Base-by-base conservation (phyloP, 1,140 invertebrate species). In the Drosophila asahinai region DNA sequence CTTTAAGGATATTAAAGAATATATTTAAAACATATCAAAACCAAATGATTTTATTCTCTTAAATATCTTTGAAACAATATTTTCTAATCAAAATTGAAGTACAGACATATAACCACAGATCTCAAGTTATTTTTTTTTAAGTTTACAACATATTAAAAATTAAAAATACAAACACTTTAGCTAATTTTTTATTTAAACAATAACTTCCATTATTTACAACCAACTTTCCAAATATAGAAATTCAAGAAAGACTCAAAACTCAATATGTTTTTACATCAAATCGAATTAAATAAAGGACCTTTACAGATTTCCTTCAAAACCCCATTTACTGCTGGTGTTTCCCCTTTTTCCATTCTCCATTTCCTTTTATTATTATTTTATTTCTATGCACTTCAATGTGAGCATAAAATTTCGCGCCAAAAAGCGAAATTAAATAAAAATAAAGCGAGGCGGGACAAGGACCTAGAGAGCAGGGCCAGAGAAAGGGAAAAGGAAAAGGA, bases 401-500 rank as follows among this genome's bases (percentile, higher is more conserved):
- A 71, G 59, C 79, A 65, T 59, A 30, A 76, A 67, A 57, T 79
- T 86, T 86, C 58, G 83, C 83, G 83, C 83, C 83, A 86, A 86
- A 86, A 67, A 54, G 15, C 30, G 30, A 40, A 74, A 59, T 59
- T 48, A 33, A 58, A 55, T 70, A 58, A 72, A 55, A 54, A 49
- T 40, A 33, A 42, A 25, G 57, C 49, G 17, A 42, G 9, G 22
- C 30, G 54, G 27, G 55, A 30, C 54, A 57, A 25, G 54, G 17
- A 14, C 6, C 15, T n/a, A 22, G 36, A 22, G 33, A 40, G 51
- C n/a, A 12, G 33, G 14, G 30, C 19, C 54, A 40, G 12, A 63
- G 76, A 19, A 66, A 51, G 49, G 55, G 72, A 61, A 42, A 68
- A 66, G 48, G 19, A 54, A 71, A 71, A 71, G 67, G 67, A 71